Evolutionary conservation across 2,888 invertebrate genomes (phyloP), one percentile per base, ranked within the genome.

Genomic region (Orthosia gothica): DNA sequence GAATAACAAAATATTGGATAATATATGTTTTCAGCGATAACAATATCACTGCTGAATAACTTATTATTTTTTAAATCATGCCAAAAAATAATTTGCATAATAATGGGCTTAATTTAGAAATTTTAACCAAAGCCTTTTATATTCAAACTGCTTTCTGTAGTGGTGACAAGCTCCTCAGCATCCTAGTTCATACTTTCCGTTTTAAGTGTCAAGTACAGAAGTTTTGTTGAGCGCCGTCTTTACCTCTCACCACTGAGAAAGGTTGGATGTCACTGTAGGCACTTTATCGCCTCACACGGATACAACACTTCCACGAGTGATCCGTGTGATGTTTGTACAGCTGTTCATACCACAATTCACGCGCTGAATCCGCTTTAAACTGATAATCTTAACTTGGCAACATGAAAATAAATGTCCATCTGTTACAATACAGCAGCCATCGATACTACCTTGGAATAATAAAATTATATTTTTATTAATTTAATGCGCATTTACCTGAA

Each of bases 361-460:
- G 15, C 15, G 26, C 40, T n/a, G 18, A 52, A 45, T 26, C 16
- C 40, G 15, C 16, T 23, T n/a, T 9, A 16, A 23, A 45, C 11
- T 26, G n/a, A 26, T 18, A 12, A 20, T 18, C 26, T n/a, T 59
- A 5, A 59, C 59, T 13, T 32, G 47, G 15, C 18, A 49, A 49
- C 11, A 18, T 23, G 15, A 45, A 23, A 45, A 23, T 66, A 55
- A 45, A 23, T 59, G 23, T n/a, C 64, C 64, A 64, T 16, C 52
- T 57, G 32, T 57, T 20, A 26, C 12, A 52, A 40, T 20, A 26
- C 15, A 52, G 23, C 50, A 73, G 49, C 50, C 16, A 16, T 32
- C 7, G 5, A 26, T 52, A 45, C 15, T 32, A 23, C 32, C 76
- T 75, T 75, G 32, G 18, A 54, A 62, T 54, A 32, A 32, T 74